Percentiles rank a stretch among this genome's conserved stretches.
phyloP scores from a whole-genome alignment of 2,113 vertebrate genomes.

The Bathybates hornii region DNA sequence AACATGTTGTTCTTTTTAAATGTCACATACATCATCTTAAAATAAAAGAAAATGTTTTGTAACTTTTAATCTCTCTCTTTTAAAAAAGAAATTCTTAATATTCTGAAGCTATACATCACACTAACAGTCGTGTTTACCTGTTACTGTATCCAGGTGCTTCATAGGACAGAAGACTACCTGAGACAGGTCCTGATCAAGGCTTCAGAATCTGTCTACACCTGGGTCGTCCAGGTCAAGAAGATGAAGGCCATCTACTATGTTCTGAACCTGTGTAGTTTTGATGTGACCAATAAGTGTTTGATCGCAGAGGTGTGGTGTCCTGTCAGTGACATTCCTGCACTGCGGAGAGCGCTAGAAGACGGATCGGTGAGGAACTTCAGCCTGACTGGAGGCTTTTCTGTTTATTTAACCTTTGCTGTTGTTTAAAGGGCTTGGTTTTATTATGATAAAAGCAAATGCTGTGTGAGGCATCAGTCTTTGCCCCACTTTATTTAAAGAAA shows the following conservation, averaged over 20 bases:
- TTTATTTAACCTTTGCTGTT: neutral
- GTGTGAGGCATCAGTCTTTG: neutral
- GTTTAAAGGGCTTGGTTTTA: neutral
- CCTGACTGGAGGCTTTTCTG: neutral
- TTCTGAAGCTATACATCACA: neutral
- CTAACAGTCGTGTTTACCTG: neutral
- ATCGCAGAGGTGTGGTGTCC: constrained; percentile 98
- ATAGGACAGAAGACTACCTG: constrained; percentile 91
- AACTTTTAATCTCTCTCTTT: neutral
- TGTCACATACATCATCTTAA: neutral
- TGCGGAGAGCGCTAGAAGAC: constrained; percentile 83
- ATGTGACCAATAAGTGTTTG: constrained; percentile 96
- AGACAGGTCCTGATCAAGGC: constrained; percentile 89
- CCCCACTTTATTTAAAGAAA: neutral
- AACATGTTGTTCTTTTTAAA: neutral
- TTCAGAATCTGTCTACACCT: constrained; percentile 84
- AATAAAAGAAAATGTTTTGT: neutral
- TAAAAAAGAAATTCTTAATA: neutral
- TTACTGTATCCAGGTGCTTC: constrained; percentile 78
- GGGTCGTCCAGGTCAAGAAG: constrained; percentile 91
- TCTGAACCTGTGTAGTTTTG: constrained; percentile 94
- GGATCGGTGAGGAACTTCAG: constrained; percentile 81
- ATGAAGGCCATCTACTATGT: constrained; percentile 98
- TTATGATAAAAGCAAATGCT: neutral
- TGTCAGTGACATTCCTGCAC: constrained; percentile 76